Evolutionary conservation across 2,888 invertebrate species (phyloP).

Genomic region (Metellina segmentata): DNA sequence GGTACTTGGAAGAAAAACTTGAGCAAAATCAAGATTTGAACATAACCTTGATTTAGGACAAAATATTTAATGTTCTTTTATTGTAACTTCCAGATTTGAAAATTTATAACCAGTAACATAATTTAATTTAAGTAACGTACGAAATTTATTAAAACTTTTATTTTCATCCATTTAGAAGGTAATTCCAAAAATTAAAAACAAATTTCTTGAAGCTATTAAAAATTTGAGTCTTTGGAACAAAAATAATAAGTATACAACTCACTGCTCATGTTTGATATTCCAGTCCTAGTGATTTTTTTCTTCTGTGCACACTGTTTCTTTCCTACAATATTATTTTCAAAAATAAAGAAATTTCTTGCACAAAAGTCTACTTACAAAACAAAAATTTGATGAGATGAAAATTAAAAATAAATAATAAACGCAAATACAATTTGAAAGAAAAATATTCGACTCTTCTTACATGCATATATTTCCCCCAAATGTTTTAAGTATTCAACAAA

Average conservation of each 20-base stretch:
- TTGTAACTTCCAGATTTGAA: no score
- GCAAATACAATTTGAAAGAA: slow-evolving; percentile 16
- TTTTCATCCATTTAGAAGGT: neutral
- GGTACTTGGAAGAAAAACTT: no score
- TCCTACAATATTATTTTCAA: slow-evolving; percentile 74
- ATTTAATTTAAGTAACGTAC: no score
- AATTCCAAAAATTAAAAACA: slow-evolving; percentile 1
- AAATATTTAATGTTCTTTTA: no score
- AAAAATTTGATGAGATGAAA: slow-evolving; percentile 25
- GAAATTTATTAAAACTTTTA: no score
- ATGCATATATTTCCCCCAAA: neutral
- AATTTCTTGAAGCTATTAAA: slow-evolving; percentile 6
- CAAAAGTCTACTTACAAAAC: slow-evolving; percentile 53
- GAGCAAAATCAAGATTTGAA: no score
- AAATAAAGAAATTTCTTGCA: slow-evolving; percentile 69
- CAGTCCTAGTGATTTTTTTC: slow-evolving; percentile 72
- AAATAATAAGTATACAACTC: slow-evolving; percentile 70
- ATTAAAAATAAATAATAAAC: slow-evolving; percentile 21
- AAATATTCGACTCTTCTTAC: neutral
- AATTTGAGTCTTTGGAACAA: slow-evolving; percentile 56
- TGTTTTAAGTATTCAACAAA: neutral
- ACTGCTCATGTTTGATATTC: slow-evolving; percentile 75
- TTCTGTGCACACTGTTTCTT: slow-evolving; percentile 74
- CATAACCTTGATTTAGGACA: no score
- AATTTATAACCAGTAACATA: no score